phyloP scores from a whole-genome alignment of 2,888 invertebrate species.

The Phanerotoma sp. region DNA sequence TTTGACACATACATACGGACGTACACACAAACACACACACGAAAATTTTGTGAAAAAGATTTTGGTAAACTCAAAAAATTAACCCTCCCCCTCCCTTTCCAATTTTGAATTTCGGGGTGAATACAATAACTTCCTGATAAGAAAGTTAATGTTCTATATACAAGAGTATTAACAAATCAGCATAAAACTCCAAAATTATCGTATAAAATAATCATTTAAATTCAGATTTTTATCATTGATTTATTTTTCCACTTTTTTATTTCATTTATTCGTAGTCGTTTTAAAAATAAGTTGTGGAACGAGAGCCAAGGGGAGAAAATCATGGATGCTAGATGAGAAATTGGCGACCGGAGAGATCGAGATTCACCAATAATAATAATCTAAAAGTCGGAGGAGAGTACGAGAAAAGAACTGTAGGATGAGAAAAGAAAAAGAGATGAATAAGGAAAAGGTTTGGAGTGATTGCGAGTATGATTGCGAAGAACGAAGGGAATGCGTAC shows the following conservation, averaged over 20 bases:
- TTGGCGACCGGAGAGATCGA: conserved; percentile 17
- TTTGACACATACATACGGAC: too few relatives aligned
- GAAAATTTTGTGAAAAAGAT: too few relatives aligned
- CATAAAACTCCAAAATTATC: too few relatives aligned
- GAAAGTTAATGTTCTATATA: too few relatives aligned
- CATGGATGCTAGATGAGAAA: conserved; percentile 11
- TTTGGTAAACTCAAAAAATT: too few relatives aligned
- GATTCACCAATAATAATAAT: conserved; percentile 36
- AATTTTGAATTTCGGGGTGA: too few relatives aligned
- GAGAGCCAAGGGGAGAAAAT: conserved; percentile 3
- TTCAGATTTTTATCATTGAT: neutral
- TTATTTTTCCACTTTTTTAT: neutral
- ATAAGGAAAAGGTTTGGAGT: conserved; percentile 15
- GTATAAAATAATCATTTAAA: neutral
- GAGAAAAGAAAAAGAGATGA: conserved; percentile 1
- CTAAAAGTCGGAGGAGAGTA: conserved; percentile 23
- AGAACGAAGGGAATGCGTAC: conserved; percentile 32
- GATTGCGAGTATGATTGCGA: conserved; percentile 30
- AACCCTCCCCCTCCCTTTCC: too few relatives aligned
- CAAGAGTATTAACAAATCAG: too few relatives aligned
- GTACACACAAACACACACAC: too few relatives aligned
- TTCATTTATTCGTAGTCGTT: neutral
- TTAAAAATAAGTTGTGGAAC: neutral
- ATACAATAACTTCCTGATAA: too few relatives aligned
- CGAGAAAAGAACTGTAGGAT: conserved; percentile 2